Percentiles rank a stretch among this genome's conserved stretches.
phyloP scores from a whole-genome alignment of 1,140 invertebrate species.

The Chelonus insularis region DNA sequence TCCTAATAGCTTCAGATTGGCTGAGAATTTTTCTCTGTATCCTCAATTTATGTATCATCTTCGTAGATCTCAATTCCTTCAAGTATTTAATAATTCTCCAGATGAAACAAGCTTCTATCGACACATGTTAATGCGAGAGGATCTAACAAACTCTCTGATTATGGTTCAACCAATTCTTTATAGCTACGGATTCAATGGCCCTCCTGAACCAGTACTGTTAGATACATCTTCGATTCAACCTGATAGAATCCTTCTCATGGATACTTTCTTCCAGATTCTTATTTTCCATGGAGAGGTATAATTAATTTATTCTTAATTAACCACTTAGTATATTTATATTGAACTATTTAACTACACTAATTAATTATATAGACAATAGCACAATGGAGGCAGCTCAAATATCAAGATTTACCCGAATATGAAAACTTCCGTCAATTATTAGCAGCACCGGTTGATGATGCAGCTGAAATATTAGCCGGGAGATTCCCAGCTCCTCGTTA shows the following conservation, averaged over 20 bases:
- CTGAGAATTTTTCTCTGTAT: slow-evolving; percentile 96
- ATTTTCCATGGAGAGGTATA: slow-evolving; percentile 98
- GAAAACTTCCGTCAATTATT: slow-evolving; percentile 96
- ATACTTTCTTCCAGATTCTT: slow-evolving; percentile 99
- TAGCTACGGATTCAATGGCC: slow-evolving; percentile 97
- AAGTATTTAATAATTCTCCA: slow-evolving; percentile 99
- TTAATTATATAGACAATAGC: slow-evolving; percentile 78
- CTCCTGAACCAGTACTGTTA: slow-evolving; percentile 94
- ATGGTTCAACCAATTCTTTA: slow-evolving; percentile 99
- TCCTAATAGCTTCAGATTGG: slow-evolving; percentile 92
- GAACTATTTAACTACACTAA: neutral
- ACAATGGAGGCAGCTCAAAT: slow-evolving; percentile 91
- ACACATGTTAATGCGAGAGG: slow-evolving; percentile 96
- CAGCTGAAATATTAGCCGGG: slow-evolving; percentile 92
- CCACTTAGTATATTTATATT: neutral
- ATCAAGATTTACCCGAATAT: slow-evolving; percentile 96
- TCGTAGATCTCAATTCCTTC: slow-evolving; percentile 96
- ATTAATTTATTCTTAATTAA: no score
- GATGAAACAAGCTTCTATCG: slow-evolving; percentile 99
- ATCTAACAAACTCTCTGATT: slow-evolving; percentile 94
- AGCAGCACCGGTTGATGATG: slow-evolving; percentile 95
- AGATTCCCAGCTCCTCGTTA: slow-evolving; percentile 98
- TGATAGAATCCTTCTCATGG: slow-evolving; percentile 97
- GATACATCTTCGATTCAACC: slow-evolving; percentile 98
- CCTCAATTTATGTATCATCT: slow-evolving; percentile 99